These are phyloP conservation scores for Chelonus insularis DNA, from an alignment of 1,140 invertebrate species.

Conservation along the genomic window DNA sequence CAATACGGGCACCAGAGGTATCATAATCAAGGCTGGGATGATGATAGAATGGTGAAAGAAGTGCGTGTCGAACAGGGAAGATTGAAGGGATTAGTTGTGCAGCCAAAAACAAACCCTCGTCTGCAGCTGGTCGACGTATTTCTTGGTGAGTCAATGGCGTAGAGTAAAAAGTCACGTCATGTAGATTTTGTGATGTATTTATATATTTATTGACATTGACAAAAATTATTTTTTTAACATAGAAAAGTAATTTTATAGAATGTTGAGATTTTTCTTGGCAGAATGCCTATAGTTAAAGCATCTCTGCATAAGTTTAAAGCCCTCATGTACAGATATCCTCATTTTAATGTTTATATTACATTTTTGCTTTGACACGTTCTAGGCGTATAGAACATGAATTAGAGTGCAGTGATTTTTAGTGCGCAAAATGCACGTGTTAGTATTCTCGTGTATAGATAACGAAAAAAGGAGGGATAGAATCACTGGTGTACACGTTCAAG, in stretches of 20 bases:
- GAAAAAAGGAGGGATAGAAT: background rate
- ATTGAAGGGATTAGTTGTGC: conserved; percentile 46
- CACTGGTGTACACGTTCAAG: background rate
- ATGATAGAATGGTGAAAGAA: conserved; percentile 42
- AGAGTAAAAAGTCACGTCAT: too few species aligned
- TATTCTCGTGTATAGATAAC: background rate
- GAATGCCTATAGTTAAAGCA: background rate
- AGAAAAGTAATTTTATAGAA: background rate
- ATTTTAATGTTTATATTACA: conserved; percentile 1
- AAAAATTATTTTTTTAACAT: background rate
- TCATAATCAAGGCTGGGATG: conserved; percentile 34
- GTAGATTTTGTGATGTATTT: too few species aligned
- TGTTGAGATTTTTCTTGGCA: background rate
- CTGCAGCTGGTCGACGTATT: conserved; percentile 53
- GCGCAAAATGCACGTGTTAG: conserved; percentile 19
- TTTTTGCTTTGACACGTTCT: conserved; percentile 5
- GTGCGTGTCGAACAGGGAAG: conserved; percentile 51
- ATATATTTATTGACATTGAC: too few species aligned
- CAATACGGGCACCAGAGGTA: conserved; percentile 40
- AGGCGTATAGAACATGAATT: background rate
- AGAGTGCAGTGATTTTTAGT: background rate
- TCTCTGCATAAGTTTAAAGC: background rate
- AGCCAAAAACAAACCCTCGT: conserved; percentile 40
- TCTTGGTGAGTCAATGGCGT: conserved; percentile 42
- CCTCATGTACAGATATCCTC: background rate